Conservation (phyloP, 2,113 vertebrate genomes). For the Cinclus cinclus region DNA sequence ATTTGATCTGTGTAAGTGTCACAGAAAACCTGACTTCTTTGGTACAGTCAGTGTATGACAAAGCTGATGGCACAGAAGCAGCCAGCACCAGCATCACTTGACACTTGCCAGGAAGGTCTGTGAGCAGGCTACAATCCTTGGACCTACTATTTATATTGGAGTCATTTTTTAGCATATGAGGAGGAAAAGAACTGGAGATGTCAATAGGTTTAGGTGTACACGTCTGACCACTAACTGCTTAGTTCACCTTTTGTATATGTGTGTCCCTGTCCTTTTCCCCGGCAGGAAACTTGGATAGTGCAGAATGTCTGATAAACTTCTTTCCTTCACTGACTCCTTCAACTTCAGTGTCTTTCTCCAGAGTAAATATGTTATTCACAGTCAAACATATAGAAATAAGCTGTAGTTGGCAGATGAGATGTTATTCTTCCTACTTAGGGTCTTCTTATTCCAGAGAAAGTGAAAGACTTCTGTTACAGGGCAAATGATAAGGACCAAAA, state of each 20-base stretch:
- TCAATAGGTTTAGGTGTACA: neutral
- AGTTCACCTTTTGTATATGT: neutral
- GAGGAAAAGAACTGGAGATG: neutral
- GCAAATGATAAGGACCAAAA: neutral
- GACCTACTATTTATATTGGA: neutral
- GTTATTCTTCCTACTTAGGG: neutral
- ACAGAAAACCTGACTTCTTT: neutral
- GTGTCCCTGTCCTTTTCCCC: neutral
- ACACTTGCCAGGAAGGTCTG: neutral
- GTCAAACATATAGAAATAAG: neutral
- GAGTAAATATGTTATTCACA: neutral
- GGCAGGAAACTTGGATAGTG: neutral
- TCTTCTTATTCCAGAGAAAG: neutral
- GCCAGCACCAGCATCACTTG: neutral
- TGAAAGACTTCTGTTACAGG: neutral
- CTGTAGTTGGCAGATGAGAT: neutral
- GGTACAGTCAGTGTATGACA: neutral
- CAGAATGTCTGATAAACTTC: rapidly evolving
- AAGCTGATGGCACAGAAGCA: neutral
- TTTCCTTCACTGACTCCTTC: neutral
- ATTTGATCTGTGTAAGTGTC: neutral
- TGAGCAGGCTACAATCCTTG: neutral
- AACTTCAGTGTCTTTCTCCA: neutral
- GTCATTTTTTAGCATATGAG: neutral
- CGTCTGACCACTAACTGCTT: neutral